Conservation (phyloP, 2,888 invertebrate species). For the Diaprepes abbreviatus region DNA sequence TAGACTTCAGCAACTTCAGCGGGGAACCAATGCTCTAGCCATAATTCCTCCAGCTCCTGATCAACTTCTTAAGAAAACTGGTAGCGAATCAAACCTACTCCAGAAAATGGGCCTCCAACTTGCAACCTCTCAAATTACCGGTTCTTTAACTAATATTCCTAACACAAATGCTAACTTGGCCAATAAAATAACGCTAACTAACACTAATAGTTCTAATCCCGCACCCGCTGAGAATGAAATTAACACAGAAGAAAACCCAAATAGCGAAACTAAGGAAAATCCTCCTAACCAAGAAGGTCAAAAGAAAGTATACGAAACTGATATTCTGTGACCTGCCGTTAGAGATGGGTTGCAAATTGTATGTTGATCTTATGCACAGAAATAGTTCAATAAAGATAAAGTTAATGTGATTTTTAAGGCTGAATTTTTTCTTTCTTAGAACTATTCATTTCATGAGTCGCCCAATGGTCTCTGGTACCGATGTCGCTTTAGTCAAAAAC, state of each 20-base stretch:
- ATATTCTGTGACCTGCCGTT: constrained; percentile 85
- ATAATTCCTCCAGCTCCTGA: constrained; percentile 76
- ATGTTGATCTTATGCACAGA: constrained; percentile 53
- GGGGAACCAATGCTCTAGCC: constrained; percentile 78
- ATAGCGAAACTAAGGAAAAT: constrained; percentile 29
- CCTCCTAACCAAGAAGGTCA: constrained; percentile 34
- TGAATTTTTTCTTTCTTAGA: too few relatives aligned
- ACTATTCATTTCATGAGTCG: too few relatives aligned
- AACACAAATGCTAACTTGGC: constrained; percentile 59
- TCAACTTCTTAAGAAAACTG: constrained; percentile 82
- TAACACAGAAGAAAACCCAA: constrained; percentile 58
- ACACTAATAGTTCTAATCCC: constrained; percentile 53
- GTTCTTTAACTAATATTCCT: constrained; percentile 76
- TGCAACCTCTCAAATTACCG: constrained; percentile 71
- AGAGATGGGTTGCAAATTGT: constrained; percentile 56
- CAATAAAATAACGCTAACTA: constrained; percentile 57
- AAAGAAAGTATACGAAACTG: constrained; percentile 87
- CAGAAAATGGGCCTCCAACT: constrained; percentile 85
- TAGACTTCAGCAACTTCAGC: constrained; percentile 87
- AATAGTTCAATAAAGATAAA: constrained; percentile 30
- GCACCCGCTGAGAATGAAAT: constrained; percentile 60
- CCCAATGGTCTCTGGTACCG: too few relatives aligned
- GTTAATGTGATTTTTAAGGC: not conserved
- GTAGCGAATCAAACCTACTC: constrained; percentile 88
- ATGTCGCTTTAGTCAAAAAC: too few relatives aligned